phyloP scores from a whole-genome alignment of 2,797 vertebrate species.

The Sebastes glaucus region DNA sequence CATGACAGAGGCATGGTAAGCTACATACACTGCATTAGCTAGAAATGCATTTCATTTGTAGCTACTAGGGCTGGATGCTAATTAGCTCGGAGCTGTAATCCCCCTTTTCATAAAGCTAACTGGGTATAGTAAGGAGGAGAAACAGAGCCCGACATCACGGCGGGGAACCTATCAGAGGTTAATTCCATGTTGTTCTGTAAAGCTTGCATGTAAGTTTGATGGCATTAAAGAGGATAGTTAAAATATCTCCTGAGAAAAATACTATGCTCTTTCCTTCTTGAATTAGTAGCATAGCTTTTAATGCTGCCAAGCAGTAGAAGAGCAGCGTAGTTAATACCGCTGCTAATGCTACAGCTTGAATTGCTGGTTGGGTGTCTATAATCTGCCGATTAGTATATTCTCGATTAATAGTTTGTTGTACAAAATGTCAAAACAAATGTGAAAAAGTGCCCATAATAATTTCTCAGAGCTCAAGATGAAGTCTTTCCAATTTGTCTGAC shows the following conservation, averaged over 20 bases:
- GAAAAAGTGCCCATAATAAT: neutral
- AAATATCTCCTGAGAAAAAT: conserved; percentile 32
- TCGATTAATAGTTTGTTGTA: neutral
- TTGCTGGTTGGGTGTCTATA: neutral
- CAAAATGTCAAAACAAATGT: neutral
- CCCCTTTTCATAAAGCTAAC: conserved; percentile 43
- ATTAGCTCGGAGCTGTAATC: conserved; percentile 69
- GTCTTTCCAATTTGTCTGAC: neutral
- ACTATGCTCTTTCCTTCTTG: neutral
- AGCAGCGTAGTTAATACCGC: neutral
- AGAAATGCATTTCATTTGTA: conserved; percentile 51
- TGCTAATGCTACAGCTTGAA: neutral
- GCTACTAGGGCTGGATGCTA: conserved; percentile 51
- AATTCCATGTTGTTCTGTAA: conserved; percentile 42
- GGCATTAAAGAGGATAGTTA: conserved; percentile 19
- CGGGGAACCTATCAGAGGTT: conserved; percentile 46
- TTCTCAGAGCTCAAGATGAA: neutral
- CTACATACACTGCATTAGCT: conserved; percentile 49
- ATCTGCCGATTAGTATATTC: neutral
- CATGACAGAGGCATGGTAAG: conserved; percentile 39
- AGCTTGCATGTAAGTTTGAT: conserved; percentile 34
- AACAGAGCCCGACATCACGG: conserved; percentile 27
- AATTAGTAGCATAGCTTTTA: conserved; percentile 4
- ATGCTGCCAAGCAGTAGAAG: neutral
- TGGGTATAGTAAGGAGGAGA: conserved; percentile 36